Evolutionary conservation across 2,797 vertebrate species (phyloP), one percentile per base, ranked within the genome.

Genomic region (Onychomys arenicola): DNA sequence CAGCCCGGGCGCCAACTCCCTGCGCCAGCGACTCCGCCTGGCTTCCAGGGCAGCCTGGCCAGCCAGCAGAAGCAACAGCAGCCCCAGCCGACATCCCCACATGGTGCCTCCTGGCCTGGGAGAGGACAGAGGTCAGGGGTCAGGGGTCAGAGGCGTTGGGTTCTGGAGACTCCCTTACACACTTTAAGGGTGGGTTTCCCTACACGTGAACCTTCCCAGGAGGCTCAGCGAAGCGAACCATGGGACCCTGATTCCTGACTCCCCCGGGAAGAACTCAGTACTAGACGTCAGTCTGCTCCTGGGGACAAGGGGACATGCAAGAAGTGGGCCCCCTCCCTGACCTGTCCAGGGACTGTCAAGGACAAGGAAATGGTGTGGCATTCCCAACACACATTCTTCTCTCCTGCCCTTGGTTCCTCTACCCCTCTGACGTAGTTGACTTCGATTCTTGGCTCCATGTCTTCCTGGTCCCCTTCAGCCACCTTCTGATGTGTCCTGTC

Each of bases 1-100:
- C 93, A 99, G 97, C 0, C 99, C 99, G 0, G 98, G 99, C 0
- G 98, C 98, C 17, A 99, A 98, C 76, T 99, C 99, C 97, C 99
- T 98, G 94, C 99, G 99, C 83, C 97, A 98, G 2, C 99, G 99
- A 0, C 97, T 82, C 55, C 85, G 93, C 78, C 96, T 89, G 52
- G 98, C 98, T 16, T 96, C 96, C 94, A 87, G 91, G 61, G 97
- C 96, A 76, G 90, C 83, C 17, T 95, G 96, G 57, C 91, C 97
- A 27, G 94, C 97, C 97, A 99, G 96, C 97, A 99, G 97, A 94
- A 97, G 96, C 63, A 98, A 83, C 81, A 98, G 86, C 25, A 97
- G 96, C 96, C 98, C 90, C 87, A 98, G 94, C 17, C 95, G 81
- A 86, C 93, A 90, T 34, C 13, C 90, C 96, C 97, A 97, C 96